Conservation (phyloP, 2,113 vertebrate species). For the Hassar affinis region DNA sequence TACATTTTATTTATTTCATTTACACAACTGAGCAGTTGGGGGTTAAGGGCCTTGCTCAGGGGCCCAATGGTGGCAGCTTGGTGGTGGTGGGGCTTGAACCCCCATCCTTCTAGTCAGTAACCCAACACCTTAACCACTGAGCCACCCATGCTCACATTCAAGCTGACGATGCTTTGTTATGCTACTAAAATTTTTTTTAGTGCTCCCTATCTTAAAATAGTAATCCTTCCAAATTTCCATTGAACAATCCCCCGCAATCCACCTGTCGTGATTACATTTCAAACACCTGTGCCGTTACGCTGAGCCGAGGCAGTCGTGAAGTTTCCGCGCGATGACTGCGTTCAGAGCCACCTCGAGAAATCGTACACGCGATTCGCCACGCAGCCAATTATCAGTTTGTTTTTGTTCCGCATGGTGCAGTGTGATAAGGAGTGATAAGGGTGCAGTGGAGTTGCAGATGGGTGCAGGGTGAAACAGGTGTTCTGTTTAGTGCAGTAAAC, state of each 20-base stretch:
- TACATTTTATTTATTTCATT: too few relatives aligned
- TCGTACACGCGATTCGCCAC: background rate
- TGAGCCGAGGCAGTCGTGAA: background rate
- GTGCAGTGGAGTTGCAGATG: background rate
- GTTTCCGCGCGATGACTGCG: background rate
- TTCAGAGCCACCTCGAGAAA: background rate
- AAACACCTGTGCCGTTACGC: background rate
- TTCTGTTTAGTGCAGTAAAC: too few relatives aligned
- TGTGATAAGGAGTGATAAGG: background rate
- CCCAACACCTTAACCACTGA: too few relatives aligned
- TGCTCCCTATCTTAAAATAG: background rate
- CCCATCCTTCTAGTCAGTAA: too few relatives aligned
- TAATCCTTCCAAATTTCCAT: background rate
- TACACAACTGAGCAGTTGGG: too few relatives aligned
- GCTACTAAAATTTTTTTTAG: background rate
- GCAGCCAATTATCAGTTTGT: constrained; percentile 16
- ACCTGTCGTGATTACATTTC: background rate
- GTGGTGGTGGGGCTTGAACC: too few relatives aligned
- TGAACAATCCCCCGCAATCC: too few relatives aligned
- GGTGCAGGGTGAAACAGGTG: background rate
- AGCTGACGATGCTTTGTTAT: too few relatives aligned
- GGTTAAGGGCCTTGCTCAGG: too few relatives aligned
- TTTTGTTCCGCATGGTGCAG: constrained; percentile 14
- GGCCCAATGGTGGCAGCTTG: too few relatives aligned
- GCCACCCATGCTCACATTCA: too few relatives aligned